phyloP scores from a whole-genome alignment of 1,140 invertebrate genomes.

The Asobara japonica region DNA sequence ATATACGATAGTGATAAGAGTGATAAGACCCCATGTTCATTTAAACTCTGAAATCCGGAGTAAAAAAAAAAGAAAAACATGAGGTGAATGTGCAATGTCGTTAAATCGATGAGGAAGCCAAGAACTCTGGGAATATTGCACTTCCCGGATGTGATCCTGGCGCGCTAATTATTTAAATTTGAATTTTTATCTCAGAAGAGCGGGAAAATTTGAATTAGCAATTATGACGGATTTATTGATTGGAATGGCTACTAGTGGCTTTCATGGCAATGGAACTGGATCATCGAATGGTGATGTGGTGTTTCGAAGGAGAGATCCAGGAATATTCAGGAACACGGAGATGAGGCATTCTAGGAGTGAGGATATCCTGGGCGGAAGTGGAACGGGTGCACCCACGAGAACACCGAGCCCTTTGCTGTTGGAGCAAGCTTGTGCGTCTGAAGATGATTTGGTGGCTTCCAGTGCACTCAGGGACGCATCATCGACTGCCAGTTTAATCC shows the following conservation, averaged over 20 bases:
- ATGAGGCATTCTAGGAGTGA: slow-evolving; percentile 62
- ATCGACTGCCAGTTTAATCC: slow-evolving; percentile 38
- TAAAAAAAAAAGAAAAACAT: neutral
- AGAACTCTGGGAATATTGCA: slow-evolving; percentile 4
- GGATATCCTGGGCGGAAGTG: slow-evolving; percentile 49
- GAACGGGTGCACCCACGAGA: slow-evolving; percentile 36
- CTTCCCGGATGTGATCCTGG: neutral
- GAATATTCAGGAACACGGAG: slow-evolving; percentile 56
- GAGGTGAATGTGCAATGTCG: slow-evolving; percentile 2
- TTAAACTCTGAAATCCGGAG: neutral
- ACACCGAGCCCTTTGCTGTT: slow-evolving; percentile 51
- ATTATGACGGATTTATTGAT: slow-evolving; percentile 61
- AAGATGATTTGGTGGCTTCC: slow-evolving; percentile 62
- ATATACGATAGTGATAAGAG: neutral
- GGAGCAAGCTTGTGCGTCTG: slow-evolving; percentile 49
- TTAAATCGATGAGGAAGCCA: neutral
- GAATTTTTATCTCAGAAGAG: neutral
- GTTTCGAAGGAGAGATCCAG: slow-evolving; percentile 40
- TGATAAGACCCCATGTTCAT: neutral
- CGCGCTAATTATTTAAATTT: neutral
- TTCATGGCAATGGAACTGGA: slow-evolving; percentile 31
- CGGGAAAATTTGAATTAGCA: neutral
- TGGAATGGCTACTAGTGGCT: slow-evolving; percentile 44
- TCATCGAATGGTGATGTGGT: slow-evolving; percentile 42
- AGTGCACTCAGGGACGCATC: slow-evolving; percentile 58